Evolutionary conservation across 1,140 invertebrate species (phyloP).

Genomic region (Sycophila sp.): DNA sequence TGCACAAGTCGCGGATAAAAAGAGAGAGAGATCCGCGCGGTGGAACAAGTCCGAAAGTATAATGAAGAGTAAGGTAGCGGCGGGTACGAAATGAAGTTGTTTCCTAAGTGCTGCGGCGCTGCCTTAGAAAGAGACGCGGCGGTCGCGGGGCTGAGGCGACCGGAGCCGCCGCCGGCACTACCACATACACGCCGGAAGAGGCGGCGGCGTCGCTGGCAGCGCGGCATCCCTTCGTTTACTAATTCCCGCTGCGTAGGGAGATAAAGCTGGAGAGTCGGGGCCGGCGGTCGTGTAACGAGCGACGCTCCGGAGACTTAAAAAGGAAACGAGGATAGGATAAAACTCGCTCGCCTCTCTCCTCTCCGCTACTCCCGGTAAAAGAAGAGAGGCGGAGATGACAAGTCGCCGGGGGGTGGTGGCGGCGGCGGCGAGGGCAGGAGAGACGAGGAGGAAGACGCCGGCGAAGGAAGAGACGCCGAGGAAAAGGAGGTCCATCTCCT

Average conservation of each 20-base stretch:
- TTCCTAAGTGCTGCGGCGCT: constrained; percentile 35
- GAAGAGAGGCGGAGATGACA: constrained; percentile 29
- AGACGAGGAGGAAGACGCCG: constrained; percentile 38
- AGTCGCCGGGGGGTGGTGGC: constrained; percentile 5
- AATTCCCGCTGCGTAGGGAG: constrained; percentile 59
- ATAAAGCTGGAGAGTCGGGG: constrained; percentile 49
- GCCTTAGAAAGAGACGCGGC: neutral
- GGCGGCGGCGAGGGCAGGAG: constrained; percentile 1
- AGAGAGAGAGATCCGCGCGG: neutral
- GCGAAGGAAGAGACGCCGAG: no score
- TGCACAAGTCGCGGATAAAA: no score
- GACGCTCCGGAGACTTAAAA: constrained; percentile 32
- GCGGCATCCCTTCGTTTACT: constrained; percentile 49
- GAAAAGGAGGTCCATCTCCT: constrained; percentile 43
- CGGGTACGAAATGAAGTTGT: constrained; percentile 36
- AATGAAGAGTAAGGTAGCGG: constrained; percentile 16
- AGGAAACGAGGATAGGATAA: constrained; percentile 34
- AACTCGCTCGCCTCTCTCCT: neutral
- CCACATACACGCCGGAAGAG: neutral
- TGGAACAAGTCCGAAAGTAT: constrained; percentile 25
- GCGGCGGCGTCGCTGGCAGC: neutral
- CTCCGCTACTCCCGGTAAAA: neutral
- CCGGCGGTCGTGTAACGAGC: constrained; percentile 26
- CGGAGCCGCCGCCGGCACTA: neutral
- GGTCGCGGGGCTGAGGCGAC: constrained; percentile 26